Evolutionary conservation across 2,797 vertebrate genomes (phyloP).

Genomic region (Acrossocheilus fasciatus): DNA sequence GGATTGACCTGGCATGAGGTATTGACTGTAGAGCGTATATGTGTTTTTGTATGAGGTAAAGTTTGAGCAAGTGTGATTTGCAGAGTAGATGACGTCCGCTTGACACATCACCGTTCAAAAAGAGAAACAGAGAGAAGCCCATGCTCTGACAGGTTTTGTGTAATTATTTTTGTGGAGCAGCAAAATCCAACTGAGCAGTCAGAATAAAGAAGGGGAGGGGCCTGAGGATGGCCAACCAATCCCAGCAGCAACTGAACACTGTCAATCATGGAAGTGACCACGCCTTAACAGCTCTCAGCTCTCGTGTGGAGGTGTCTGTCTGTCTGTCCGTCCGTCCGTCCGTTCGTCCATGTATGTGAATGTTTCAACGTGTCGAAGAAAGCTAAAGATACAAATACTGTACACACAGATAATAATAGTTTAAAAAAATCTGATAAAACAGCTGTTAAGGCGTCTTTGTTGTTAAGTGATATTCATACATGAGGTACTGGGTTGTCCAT

Average conservation of each 20-base stretch:
- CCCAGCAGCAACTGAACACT: constrained; percentile 66
- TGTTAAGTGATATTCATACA: constrained; percentile 60
- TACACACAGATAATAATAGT: constrained; percentile 56
- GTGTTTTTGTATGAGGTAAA: constrained; percentile 40
- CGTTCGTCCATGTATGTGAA: background rate
- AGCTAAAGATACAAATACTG: constrained; percentile 53
- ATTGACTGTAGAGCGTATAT: constrained; percentile 55
- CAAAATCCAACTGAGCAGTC: constrained; percentile 65
- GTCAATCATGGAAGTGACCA: constrained; percentile 65
- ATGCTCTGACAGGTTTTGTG: constrained; percentile 54
- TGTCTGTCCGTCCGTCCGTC: constrained; percentile 1
- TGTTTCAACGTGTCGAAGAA: constrained; percentile 42
- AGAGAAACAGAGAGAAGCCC: constrained; percentile 48
- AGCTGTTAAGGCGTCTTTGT: constrained; percentile 62
- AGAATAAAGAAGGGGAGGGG: constrained; percentile 55
- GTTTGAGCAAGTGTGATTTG: constrained; percentile 32
- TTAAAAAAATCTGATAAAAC: constrained; percentile 49
- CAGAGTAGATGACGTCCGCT: constrained; percentile 26
- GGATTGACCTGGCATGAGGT: constrained; percentile 49
- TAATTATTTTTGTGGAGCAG: constrained; percentile 61
- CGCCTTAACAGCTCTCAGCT: constrained; percentile 61
- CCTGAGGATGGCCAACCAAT: constrained; percentile 61
- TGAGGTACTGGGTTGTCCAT: constrained; percentile 67
- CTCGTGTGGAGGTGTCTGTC: constrained; percentile 41
- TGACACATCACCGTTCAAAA: constrained; percentile 29